Evolutionary conservation across 2,888 invertebrate genomes (phyloP).

Genomic region (Tridacna gigas): DNA sequence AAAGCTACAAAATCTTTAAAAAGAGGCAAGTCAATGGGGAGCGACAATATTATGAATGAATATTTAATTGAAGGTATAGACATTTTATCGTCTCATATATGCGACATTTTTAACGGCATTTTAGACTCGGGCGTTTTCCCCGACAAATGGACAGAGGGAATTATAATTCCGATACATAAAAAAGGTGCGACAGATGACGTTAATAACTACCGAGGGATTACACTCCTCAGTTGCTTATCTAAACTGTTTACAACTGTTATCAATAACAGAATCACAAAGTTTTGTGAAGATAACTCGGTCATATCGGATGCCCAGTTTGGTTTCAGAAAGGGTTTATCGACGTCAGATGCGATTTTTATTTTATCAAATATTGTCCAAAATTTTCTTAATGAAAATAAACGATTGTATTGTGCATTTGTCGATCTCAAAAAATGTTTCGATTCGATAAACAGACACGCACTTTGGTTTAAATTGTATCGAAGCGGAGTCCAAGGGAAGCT

Average conservation of each 20-base stretch:
- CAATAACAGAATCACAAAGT: slow-evolving; percentile 27
- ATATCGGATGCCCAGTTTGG: slow-evolving; percentile 38
- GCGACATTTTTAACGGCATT: slow-evolving; percentile 29
- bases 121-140: slow-evolving; percentile 33
- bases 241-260: slow-evolving; percentile 39
- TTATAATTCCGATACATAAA: slow-evolving; percentile 33
- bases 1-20: neutral
- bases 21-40: slow-evolving; percentile 5
- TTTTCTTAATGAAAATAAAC: slow-evolving; percentile 9
- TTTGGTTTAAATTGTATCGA: slow-evolving; percentile 29
- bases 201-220: slow-evolving; percentile 33
- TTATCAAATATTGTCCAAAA: neutral
- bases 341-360: slow-evolving; percentile 26
- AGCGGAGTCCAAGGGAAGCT: slow-evolving; percentile 20
- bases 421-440: slow-evolving; percentile 38
- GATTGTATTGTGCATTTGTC: slow-evolving; percentile 30
- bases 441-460: slow-evolving; percentile 21
- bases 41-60: slow-evolving; percentile 17
- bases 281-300: slow-evolving; percentile 18
- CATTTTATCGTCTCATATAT: slow-evolving; percentile 19
- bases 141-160: slow-evolving; percentile 35
- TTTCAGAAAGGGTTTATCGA: slow-evolving; percentile 31
- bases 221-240: slow-evolving; percentile 30
- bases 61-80: slow-evolving; percentile 29
- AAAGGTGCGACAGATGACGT: slow-evolving; percentile 17